Evolutionary conservation across 2,888 invertebrate species (phyloP).

Genomic region (Trilocha varians): DNA sequence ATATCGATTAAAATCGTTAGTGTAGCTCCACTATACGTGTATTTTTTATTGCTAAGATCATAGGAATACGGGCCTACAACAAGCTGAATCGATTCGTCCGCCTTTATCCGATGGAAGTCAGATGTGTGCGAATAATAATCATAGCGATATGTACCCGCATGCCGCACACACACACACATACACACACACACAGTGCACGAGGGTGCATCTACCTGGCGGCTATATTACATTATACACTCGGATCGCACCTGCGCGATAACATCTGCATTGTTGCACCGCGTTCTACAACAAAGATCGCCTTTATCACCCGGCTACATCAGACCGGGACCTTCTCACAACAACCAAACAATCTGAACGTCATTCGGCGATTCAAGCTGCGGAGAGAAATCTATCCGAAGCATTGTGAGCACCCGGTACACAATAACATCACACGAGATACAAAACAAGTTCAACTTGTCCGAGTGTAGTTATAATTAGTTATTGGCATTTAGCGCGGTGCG

Average conservation of each 20-base stretch:
- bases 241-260: not conserved
- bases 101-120: too few relatives aligned
- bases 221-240: constrained; percentile 10
- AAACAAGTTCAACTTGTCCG: constrained; percentile 17
- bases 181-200: constrained; percentile 3
- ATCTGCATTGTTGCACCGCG: not conserved
- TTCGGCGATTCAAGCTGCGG: not conserved
- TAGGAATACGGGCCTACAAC: too few relatives aligned
- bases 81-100: too few relatives aligned
- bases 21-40: too few relatives aligned
- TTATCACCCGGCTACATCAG: not conserved
- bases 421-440: constrained; percentile 11
- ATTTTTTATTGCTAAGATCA: too few relatives aligned
- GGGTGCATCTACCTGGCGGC: not conserved
- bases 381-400: not conserved
- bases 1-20: too few relatives aligned
- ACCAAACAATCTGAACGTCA: too few relatives aligned
- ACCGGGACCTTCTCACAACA: not conserved
- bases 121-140: not conserved
- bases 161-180: constrained; percentile 1
- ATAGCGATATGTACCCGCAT: too few relatives aligned
- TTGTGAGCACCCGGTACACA: constrained; percentile 6
- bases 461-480: constrained; percentile 38
- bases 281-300: not conserved
- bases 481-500: constrained; percentile 28